phyloP scores from a whole-genome alignment of 2,113 vertebrate species.

The zebrafish (Danio rerio) region DNA sequence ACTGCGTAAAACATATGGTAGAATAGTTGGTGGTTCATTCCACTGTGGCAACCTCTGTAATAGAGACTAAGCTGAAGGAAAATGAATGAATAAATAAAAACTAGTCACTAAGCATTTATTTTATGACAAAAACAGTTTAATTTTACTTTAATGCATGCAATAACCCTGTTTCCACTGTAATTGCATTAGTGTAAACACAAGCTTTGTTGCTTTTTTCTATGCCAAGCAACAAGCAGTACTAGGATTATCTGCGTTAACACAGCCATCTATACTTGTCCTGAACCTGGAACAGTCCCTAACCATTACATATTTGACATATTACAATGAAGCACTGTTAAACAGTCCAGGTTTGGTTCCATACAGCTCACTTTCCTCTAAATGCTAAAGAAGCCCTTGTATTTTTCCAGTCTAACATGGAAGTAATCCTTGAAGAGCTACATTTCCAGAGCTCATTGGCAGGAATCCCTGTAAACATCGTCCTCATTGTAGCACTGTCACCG shows the following conservation, averaged over 20 bases:
- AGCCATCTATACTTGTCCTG: not conserved
- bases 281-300: not conserved
- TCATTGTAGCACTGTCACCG: constrained; percentile 33
- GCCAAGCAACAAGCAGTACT: not conserved
- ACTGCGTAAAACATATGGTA: no score
- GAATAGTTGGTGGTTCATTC: no score
- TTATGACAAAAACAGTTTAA: no score
- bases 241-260: not conserved
- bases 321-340: not conserved
- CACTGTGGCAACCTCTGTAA: no score
- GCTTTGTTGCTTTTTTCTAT: not conserved
- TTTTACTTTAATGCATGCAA: no score
- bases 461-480: constrained; percentile 20
- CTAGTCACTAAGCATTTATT: no score
- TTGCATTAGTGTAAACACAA: not conserved
- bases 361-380: constrained; percentile 5
- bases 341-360: not conserved
- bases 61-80: no score
- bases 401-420: constrained; percentile 8
- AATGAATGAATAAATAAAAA: no score
- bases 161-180: not conserved
- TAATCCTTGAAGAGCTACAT: constrained; percentile 7
- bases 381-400: not conserved
- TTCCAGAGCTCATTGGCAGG: constrained; percentile 22
- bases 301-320: not conserved